Evolutionary conservation across 2,113 vertebrate genomes (phyloP).

Genomic region (Zingel zingel): DNA sequence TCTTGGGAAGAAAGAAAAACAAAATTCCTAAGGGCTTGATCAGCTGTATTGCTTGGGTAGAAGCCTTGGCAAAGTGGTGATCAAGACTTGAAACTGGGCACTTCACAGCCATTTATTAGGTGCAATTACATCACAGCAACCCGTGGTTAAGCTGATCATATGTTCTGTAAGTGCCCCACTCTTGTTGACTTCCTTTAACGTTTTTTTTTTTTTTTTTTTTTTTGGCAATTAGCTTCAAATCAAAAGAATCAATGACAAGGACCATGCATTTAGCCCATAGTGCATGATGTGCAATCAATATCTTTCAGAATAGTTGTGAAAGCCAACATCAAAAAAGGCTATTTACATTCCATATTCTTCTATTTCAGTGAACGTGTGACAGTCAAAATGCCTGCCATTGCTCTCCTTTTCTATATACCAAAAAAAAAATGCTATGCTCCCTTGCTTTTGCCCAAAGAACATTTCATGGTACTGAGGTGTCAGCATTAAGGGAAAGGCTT

Average conservation of each 20-base stretch:
- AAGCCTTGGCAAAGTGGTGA: conserved; percentile 25
- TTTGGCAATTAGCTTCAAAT: conserved; percentile 75
- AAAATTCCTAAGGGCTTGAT: background rate
- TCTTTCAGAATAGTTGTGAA: conserved; percentile 63
- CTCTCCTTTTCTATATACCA: conserved; percentile 6
- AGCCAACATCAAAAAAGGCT: conserved; percentile 25
- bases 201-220: conserved; percentile 66
- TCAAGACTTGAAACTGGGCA: conserved; percentile 52
- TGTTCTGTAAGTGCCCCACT: conserved; percentile 72
- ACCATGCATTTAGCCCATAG: conserved; percentile 47
- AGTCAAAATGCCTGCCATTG: conserved; percentile 12
- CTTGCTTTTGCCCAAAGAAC: conserved; percentile 28
- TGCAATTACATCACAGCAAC: conserved; percentile 77
- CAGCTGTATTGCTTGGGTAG: background rate
- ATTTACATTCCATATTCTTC: conserved; percentile 46
- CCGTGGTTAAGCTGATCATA: conserved; percentile 78
- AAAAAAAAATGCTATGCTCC: conserved; percentile 16
- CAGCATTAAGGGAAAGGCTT: conserved; percentile 29
- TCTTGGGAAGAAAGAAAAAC: background rate
- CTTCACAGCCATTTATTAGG: conserved; percentile 76
- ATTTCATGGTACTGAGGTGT: conserved; percentile 47
- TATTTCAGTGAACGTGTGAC: conserved; percentile 16
- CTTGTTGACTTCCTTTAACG: conserved; percentile 73
- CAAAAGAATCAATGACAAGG: conserved; percentile 74
- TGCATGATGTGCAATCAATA: conserved; percentile 76